Conservation (phyloP, 1,140 invertebrate species). For the Vanessa atalanta region DNA sequence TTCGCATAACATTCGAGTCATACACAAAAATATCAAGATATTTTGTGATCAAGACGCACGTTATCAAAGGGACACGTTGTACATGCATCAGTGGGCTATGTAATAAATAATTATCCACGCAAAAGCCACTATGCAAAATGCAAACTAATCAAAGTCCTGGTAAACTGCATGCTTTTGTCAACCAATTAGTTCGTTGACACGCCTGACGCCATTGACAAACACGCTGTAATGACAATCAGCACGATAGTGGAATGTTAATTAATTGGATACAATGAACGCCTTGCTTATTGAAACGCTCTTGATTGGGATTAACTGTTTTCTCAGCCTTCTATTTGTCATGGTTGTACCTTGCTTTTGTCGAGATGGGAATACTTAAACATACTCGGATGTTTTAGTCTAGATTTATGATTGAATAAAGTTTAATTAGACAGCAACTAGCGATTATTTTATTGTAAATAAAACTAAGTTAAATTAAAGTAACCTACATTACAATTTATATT, state of each 20-base stretch:
- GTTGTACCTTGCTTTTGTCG: constrained; percentile 4
- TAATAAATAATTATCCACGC: constrained; percentile 8
- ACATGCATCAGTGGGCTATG: neutral
- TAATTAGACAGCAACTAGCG: no score
- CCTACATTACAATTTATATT: no score
- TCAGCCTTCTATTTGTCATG: constrained; percentile 18
- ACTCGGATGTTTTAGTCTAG: neutral
- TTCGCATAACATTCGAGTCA: no score
- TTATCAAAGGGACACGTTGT: neutral
- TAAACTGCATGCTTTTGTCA: constrained; percentile 29
- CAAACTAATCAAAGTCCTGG: constrained; percentile 20
- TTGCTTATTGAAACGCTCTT: constrained; percentile 24
- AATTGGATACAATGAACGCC: constrained; percentile 29
- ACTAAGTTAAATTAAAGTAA: no score
- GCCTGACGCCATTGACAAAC: constrained; percentile 27
- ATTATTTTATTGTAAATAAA: neutral
- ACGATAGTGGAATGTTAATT: constrained; percentile 33
- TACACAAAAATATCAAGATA: no score
- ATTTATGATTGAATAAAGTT: no score
- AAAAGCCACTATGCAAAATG: neutral
- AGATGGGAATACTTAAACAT: neutral
- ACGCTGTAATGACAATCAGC: constrained; percentile 44
- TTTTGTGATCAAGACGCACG: neutral
- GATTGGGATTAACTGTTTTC: constrained; percentile 34
- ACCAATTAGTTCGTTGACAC: constrained; percentile 68